Conservation (phyloP, 2,797 vertebrate genomes). For the Helarctos malayanus region DNA sequence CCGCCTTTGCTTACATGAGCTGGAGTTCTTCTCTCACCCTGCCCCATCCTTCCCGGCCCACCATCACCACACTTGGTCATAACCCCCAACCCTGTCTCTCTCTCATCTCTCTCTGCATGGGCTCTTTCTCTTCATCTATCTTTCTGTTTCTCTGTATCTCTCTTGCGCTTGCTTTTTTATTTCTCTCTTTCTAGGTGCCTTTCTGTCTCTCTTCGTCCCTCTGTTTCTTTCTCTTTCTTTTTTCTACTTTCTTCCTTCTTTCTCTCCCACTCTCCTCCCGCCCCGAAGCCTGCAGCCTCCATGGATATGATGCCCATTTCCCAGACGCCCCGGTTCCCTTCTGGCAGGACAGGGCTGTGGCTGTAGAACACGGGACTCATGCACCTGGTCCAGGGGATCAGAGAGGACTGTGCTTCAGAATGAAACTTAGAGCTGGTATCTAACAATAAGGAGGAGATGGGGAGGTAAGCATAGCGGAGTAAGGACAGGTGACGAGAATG, state of each 20-base stretch:
- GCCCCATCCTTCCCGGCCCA: neutral
- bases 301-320: neutral
- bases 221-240: no score
- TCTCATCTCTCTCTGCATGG: neutral
- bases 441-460: neutral
- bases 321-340: neutral
- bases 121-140: neutral
- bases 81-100: fast-evolving
- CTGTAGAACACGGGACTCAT: fast-evolving
- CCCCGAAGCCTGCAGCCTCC: neutral
- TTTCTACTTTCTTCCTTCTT: fast-evolving
- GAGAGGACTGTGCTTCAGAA: neutral
- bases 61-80: no score
- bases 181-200: neutral
- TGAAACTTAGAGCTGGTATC: neutral
- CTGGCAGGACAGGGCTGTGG: neutral
- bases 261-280: neutral
- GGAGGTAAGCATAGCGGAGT: neutral
- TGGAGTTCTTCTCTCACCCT: neutral
- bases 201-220: neutral
- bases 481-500: neutral
- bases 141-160: neutral
- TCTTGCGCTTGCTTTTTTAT: neutral
- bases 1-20: neutral
- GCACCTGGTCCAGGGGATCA: neutral